Base-by-base conservation (phyloP, 2,888 invertebrate genomes). In the Urechis unicinctus region DNA sequence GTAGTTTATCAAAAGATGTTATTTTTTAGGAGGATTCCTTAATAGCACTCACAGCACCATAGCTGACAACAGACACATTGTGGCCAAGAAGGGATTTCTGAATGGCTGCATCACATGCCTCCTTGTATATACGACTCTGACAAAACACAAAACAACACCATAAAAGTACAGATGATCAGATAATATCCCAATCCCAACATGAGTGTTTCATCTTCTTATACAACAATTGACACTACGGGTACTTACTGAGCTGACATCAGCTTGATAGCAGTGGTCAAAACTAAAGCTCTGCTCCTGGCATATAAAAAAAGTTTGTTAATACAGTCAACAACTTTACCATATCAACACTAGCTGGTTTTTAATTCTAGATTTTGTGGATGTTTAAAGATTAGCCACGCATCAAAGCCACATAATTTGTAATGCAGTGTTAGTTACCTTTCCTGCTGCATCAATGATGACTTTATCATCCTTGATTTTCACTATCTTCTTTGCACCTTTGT, bases 41-140 rank as follows among this genome's bases (percentile, higher is more conserved):
- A n/a, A n/a, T n/a, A n/a, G n/a, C n/a, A 69, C 74, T 68, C 63
- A 74, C 74, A 21, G 68, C 68, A 48, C 74, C 74, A 58, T 70
- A 62, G 3, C 70, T 67, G 58, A 74, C 56, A 13, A 74, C 60
- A 3, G 69, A 65, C 4, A 71, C 70, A 64, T 74, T 74, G 60
- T 70, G 67, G 13, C 74, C 74, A 49, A 71, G 69, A 46, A 72
- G 50, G 2, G 71, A 71, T 54, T 68, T 58, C 57, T 73, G 72
- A 13, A 72, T 58, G 43, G 72, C 56, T 3, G 68, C 54, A 17
- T 71, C 71, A 57, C 69, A 68, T 30, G 61, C 62, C 36, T 70
- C 72, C 52, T 66, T 66, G 60, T 67, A 74, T 9, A 73, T 63
- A 55, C 68, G 64, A 5, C 53, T 61, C 72, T 73, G 59, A 1